Conservation (phyloP, 2,888 invertebrate genomes). For the Ormia ochracea region DNA sequence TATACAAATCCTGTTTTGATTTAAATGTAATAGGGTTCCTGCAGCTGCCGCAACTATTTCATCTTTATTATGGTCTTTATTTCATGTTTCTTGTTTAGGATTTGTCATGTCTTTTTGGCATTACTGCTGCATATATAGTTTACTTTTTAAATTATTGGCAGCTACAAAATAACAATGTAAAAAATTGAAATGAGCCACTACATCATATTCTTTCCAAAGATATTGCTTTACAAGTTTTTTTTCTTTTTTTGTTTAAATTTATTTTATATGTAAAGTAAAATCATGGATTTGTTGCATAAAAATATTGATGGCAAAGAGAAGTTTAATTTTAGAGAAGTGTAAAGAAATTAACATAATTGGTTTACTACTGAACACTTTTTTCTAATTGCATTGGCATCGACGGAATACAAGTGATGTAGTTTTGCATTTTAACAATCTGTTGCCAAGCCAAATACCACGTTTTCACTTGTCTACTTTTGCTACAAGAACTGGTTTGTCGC, state of each 20-base stretch:
- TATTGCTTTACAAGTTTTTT: neutral
- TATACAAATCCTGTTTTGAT: conserved; percentile 59
- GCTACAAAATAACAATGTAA: neutral
- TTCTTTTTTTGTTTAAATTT: conserved; percentile 25
- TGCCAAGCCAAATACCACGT: no score
- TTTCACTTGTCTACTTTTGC: no score
- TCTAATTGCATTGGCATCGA: no score
- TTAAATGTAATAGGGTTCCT: conserved; percentile 59
- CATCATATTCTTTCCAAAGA: neutral
- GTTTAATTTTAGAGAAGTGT: no score
- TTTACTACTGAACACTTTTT: no score
- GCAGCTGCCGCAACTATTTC: conserved; percentile 64
- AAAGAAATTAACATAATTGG: no score
- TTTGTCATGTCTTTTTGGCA: conserved; percentile 33
- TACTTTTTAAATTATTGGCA: conserved; percentile 17
- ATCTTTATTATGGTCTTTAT: conserved; percentile 16
- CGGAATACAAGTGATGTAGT: no score
- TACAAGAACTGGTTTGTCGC: no score
- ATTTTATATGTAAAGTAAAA: neutral
- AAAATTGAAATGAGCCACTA: conserved; percentile 14
- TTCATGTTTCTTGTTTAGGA: conserved; percentile 43
- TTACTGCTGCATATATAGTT: neutral
- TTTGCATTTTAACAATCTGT: no score
- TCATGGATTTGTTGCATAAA: neutral
- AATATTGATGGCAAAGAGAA: no score